These are phyloP conservation scores for Pegoplata infirma DNA, from an alignment of 2,888 invertebrate species.

Conservation along the genomic window DNA sequence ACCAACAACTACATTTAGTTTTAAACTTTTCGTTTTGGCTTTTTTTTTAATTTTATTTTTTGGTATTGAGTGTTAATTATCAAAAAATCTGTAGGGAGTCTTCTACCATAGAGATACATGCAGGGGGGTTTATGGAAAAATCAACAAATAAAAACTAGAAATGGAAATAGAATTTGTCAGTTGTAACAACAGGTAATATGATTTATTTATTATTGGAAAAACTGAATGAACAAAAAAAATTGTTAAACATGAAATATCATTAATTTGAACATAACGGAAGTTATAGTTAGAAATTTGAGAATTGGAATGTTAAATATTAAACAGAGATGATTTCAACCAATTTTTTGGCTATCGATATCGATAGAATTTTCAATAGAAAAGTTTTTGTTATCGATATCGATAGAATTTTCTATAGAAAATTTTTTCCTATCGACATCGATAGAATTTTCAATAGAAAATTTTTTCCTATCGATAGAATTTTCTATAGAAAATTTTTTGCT, in stretches of 20 bases:
- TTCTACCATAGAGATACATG: not conserved
- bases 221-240: too few species aligned
- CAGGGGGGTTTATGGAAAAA: too few species aligned
- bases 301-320: not conserved
- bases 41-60: not conserved
- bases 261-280: not conserved
- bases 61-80: constrained; percentile 60
- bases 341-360: too few species aligned
- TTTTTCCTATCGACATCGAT: too few species aligned
- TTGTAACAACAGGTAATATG: constrained; percentile 29
- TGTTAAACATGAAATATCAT: not conserved
- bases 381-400: too few species aligned
- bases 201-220: not conserved
- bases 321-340: too few species aligned
- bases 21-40: too few species aligned
- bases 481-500: too few species aligned
- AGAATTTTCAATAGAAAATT: too few species aligned
- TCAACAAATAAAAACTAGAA: not conserved
- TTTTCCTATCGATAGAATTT: too few species aligned
- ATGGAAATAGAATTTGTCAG: constrained; percentile 28
- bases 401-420: too few species aligned
- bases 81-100: constrained; percentile 58
- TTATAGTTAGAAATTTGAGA: not conserved
- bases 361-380: too few species aligned
- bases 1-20: not conserved